Evolutionary conservation across 2,113 vertebrate species (phyloP), one percentile per base, ranked within the genome.

Genomic region (Tachysurus vachellii): DNA sequence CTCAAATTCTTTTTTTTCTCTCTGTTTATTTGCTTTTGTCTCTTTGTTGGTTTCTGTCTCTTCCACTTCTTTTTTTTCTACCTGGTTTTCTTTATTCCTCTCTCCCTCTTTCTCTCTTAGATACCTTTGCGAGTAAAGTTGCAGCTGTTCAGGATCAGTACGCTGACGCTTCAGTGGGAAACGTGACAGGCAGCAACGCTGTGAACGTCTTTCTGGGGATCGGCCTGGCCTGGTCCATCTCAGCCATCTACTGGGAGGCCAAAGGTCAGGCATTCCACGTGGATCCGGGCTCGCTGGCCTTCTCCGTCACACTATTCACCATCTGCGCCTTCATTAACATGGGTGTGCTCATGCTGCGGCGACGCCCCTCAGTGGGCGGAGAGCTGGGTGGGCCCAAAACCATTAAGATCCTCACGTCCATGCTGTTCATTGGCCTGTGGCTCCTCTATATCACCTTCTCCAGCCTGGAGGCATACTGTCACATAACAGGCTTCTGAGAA

Each of bases 261-360:
- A 95, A 97, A 92, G 97, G 97, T 80, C 91, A 95, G 81, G 91
- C 92, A 50, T 98, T 98, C 90, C 87, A 91, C 28, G 97, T 98
- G 93, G 94, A 97, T 14, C 95, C 96, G 0, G 97, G 97, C 85
- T 96, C 96, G 0, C 91, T 98, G 95, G 97, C 97, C 90, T 98
- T 98, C 93, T 97, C 97, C 0, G 97, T 98, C 93, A 98, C 97
- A 0, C 97, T 98, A 88, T 98, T 97, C 94, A 98, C 97, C 87
- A 96, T 98, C 93, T 97, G 97, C 86, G 97, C 97, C 92, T 96
- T 98, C 89, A 92, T 97, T 84, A 92, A 88, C 73, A 95, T 98
- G 93, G 94, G 94, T 0, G 92, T 97, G 86, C 93, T 98, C 89
- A 93, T 98, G 90, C 92, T 97, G 81, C 96, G 97, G 13, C 95